phyloP scores from a whole-genome alignment of 2,113 vertebrate genomes.

The Hystrix brachyura region DNA sequence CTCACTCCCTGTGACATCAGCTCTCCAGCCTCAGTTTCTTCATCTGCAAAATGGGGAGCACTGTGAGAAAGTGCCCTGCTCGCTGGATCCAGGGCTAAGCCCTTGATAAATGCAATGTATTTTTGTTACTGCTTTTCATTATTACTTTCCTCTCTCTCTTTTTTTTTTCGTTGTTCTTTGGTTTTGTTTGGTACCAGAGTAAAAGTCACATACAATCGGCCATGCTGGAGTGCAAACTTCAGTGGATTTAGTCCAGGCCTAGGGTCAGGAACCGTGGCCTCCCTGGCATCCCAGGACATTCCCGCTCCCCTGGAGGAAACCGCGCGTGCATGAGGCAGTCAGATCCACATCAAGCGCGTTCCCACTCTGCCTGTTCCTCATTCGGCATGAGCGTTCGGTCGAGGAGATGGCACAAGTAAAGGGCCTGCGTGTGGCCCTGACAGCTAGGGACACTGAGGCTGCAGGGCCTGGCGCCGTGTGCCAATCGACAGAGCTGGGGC shows the following conservation, averaged over 20 bases:
- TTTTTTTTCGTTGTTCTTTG: neutral
- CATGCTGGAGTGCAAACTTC: neutral
- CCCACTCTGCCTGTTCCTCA: neutral
- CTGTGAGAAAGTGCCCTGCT: neutral
- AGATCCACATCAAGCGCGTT: neutral
- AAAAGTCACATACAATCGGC: neutral
- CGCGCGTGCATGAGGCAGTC: neutral
- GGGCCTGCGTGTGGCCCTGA: neutral
- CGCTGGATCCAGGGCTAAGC: fast-evolving
- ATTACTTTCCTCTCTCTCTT: neutral
- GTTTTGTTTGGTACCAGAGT: neutral
- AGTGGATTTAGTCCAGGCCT: neutral
- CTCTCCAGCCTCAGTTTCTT: neutral
- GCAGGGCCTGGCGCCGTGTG: fast-evolving
- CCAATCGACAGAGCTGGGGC: neutral
- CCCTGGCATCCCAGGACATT: neutral
- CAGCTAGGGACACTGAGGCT: neutral
- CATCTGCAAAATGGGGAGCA: neutral
- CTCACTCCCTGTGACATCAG: neutral
- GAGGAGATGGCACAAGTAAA: neutral
- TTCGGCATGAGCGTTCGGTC: fast-evolving
- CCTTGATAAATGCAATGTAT: neutral
- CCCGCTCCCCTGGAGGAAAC: neutral
- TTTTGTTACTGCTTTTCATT: neutral
- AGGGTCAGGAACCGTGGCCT: neutral